Evolutionary conservation across 1,140 invertebrate genomes (phyloP), one percentile per base, ranked within the genome.

Genomic region (Tetramorium parvispinum): DNA sequence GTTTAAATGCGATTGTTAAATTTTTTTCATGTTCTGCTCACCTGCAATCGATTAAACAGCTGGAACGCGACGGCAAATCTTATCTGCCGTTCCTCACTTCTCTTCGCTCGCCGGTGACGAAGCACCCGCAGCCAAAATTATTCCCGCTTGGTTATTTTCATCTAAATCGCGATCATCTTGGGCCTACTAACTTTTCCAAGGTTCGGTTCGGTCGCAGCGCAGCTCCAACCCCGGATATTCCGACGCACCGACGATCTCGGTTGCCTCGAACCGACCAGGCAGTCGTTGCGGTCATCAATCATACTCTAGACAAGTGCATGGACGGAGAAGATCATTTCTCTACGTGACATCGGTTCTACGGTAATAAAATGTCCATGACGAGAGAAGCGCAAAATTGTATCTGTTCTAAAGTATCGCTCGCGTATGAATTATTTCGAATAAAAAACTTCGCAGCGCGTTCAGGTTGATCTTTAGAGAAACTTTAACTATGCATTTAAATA

Each of bases 21-120:
- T 88, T 86, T 85, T 10, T 87, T 91, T 40, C 61, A 70, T 87
- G 81, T 85, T 90, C 16, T 68, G 87, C 93, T 91, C 91, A 94
- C 93, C 93, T 93, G 92, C 86, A 85, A 87, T 90, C 90, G 92
- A 79, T 93, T 91, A 92, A 93, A 90, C 89, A 92, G 91, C 86
- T 91, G 92, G 79, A 92, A 89, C 77, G 86, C 89, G 86, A 57
- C 88, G 93, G 88, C 85, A 89, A 89, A 91, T 93, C 87, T 83
- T 87, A 24, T 81, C 66, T 70, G 46, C 70, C 61, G 85, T 86
- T 61, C 70, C 55, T 85, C 63, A 46, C 24, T 73, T 86, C 65
- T 68, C 65, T 46, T 43, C 59, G 70, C 66, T 46, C 27, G 55
- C 16, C 63, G 46, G 18, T 82, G 53, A 82, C 49, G 76, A 66